These are phyloP conservation scores for Diplazon laetatorius DNA, from an alignment of 2,888 invertebrate species.

Conservation along the genomic window DNA sequence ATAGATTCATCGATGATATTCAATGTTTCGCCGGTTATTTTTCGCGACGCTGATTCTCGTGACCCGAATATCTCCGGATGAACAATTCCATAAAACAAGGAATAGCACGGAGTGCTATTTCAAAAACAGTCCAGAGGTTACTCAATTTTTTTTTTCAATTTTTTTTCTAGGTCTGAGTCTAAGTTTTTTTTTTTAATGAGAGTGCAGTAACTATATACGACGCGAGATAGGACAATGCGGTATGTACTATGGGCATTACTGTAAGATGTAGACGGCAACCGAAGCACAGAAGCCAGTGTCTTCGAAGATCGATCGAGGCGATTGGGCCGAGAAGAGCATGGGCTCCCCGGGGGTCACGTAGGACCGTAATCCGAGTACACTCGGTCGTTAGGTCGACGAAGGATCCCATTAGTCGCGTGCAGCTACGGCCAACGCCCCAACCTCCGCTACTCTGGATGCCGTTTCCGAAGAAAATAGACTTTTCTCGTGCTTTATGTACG, in stretches of 20 bases:
- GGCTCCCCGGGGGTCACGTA: conserved; percentile 56
- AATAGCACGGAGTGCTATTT: too few species aligned
- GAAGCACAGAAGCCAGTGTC: conserved; percentile 40
- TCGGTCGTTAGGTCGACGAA: conserved; percentile 63
- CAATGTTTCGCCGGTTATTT: too few species aligned
- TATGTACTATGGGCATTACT: conserved; percentile 1
- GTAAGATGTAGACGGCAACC: conserved; percentile 12
- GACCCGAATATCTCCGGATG: too few species aligned
- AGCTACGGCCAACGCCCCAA: conserved; percentile 17
- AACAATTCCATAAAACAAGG: too few species aligned
- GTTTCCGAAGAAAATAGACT: conserved; percentile 31
- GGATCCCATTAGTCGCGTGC: conserved; percentile 59
- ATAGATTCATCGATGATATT: too few species aligned
- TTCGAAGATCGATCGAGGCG: conserved; percentile 55
- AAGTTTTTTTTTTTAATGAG: too few species aligned
- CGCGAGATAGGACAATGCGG: conserved; percentile 14
- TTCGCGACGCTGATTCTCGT: too few species aligned
- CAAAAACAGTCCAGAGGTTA: too few species aligned
- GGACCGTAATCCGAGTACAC: conserved; percentile 62
- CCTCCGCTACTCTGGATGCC: conserved; percentile 15
- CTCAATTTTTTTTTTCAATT: too few species aligned
- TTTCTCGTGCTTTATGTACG: conserved; percentile 29
- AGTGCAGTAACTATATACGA: neutral
- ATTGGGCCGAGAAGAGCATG: conserved; percentile 46
- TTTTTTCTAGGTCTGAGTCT: too few species aligned